Percentiles rank a stretch among this genome's conserved stretches.
Conservation (phyloP, 2,888 invertebrate species). For the Noctua comes region DNA sequence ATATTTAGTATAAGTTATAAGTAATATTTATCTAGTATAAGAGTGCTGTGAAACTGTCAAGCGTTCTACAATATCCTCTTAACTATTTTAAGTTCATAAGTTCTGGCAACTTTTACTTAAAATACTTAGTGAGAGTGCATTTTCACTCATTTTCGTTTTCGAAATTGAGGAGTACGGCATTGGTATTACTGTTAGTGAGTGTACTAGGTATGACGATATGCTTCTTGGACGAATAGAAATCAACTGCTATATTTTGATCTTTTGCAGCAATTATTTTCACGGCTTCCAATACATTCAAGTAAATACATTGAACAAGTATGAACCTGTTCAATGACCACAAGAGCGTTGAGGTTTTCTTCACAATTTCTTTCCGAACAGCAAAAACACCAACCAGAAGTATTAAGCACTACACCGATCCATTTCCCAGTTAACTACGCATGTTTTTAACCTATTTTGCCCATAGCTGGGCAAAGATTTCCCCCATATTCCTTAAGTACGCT, state of each 20-base stretch:
- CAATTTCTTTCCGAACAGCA: too few species aligned
- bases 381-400: not conserved
- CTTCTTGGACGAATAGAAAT: not conserved
- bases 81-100: slow-evolving; percentile 33
- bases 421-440: not conserved
- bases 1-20: not conserved
- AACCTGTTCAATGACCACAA: too few species aligned
- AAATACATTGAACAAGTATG: not conserved
- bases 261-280: not conserved
- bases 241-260: not conserved
- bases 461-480: not conserved
- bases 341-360: not conserved
- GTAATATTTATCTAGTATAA: too few species aligned
- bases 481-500: not conserved
- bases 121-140: slow-evolving; percentile 30
- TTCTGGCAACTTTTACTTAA: slow-evolving; percentile 30
- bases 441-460: not conserved
- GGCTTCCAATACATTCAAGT: not conserved
- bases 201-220: not conserved
- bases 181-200: not conserved
- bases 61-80: slow-evolving; percentile 35
- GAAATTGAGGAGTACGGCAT: not conserved
- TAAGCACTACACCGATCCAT: not conserved
- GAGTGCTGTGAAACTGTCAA: not conserved
- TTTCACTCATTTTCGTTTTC: slow-evolving; percentile 24